Percentiles rank a stretch among this genome's conserved stretches.
These are phyloP conservation scores for Centropus unirufus DNA, from an alignment of 2,113 vertebrate species.

Conservation along the genomic window DNA sequence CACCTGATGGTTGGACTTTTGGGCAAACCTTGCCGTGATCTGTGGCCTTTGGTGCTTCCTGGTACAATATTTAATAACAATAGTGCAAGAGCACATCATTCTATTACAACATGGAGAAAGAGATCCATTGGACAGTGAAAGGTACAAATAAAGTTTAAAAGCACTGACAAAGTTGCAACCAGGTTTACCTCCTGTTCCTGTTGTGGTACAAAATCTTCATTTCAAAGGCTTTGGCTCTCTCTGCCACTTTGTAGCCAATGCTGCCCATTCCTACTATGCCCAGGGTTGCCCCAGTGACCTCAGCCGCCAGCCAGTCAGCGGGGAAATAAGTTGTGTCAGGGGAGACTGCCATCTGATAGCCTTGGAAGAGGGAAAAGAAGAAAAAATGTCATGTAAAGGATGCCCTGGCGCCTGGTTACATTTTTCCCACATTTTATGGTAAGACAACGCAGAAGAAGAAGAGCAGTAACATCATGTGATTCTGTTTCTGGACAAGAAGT, in stretches of 20 bases:
- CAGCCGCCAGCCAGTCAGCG: slow-evolving; percentile 54
- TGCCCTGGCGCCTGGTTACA: neutral
- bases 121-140: neutral
- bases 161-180: neutral
- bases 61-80: neutral
- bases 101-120: too few species aligned
- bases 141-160: neutral
- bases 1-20: neutral
- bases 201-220: slow-evolving; percentile 82
- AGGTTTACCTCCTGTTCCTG: slow-evolving; percentile 71
- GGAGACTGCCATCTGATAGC: slow-evolving; percentile 60
- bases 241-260: slow-evolving; percentile 74
- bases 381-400: neutral
- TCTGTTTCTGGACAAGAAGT: neutral
- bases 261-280: slow-evolving; percentile 78
- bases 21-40: neutral
- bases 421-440: accelerated
- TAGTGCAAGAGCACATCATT: neutral
- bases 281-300: slow-evolving; percentile 70
- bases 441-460: neutral
- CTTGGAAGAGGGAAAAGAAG: slow-evolving; percentile 17
- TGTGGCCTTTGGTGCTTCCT: neutral
- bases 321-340: slow-evolving; percentile 46
- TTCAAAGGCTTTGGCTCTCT: slow-evolving; percentile 76
- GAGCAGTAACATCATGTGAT: neutral